Evolutionary conservation across 2,888 invertebrate species (phyloP), one percentile per base, ranked within the genome.

Genomic region (Emesis russula): DNA sequence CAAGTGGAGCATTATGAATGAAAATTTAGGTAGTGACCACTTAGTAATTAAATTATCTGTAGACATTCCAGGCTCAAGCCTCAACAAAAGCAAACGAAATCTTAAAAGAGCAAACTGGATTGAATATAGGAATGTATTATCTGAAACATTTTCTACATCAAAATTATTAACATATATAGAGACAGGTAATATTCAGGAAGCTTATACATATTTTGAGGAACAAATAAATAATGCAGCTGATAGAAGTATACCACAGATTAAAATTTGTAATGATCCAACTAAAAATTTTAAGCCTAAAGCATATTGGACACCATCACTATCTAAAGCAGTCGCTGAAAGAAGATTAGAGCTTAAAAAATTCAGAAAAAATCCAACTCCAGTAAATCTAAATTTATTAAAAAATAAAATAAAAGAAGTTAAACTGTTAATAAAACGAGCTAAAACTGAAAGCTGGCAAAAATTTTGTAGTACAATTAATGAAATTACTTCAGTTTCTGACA

Each of bases 1-100:
- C 75, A 68, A 63, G 11, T 92, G 88, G 89, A 41, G 36, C n/a
- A 44, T 75, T 2, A 25, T 41, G 18, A 88, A 92, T 48, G 88
- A 90, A 71, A 79, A 68, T 71, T 63, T 91, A 25, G 83, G 83
- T 25, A 85, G 88, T 80, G 85, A 85, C 15, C 85, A 84, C 58
- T 53, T 85, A 25, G n/a, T 85, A 31, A 83, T 86, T 33, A 80
- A 82, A 48, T 25, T 76, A 36, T 25, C 18, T 2, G 31, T 73
- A 44, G 18, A 74, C 11, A 38, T 38, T n/a, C 5, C 25, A 33
- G 9, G 25, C 9, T 66, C 6, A 2, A 0, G 25, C 25, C 53
- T 7, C 13, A 41, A 31, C 53, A 44, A 38, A 63, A 82, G 2
- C 48, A 86, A 81, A 77, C 11, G 48, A 38, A 87, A 85, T 81